Percentiles rank a stretch among this genome's conserved stretches.
Conservation (phyloP, 2,797 vertebrate genomes). For the Mico argentatus region DNA sequence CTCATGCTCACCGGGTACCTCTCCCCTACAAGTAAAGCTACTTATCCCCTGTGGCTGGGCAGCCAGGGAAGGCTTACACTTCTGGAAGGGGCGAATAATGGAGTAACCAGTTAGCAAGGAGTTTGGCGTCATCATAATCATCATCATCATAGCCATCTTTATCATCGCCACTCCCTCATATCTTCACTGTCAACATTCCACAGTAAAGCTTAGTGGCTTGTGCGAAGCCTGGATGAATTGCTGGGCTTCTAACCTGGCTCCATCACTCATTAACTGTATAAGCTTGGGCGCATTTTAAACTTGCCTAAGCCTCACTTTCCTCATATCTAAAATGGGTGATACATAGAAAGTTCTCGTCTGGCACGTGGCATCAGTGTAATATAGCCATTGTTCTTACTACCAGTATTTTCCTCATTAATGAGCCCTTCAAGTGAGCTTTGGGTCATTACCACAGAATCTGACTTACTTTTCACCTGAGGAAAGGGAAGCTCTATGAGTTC, state of each 20-base stretch:
- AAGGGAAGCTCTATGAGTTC: not conserved
- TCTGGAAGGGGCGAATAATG: not conserved
- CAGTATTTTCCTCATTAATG: not conserved
- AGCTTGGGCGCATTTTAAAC: not conserved
- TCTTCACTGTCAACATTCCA: accelerated
- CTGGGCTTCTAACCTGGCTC: not conserved
- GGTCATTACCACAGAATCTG: not conserved
- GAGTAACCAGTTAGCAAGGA: not conserved
- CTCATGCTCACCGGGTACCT: not conserved
- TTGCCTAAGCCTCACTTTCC: not conserved
- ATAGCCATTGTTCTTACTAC: not conserved
- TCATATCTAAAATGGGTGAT: not conserved
- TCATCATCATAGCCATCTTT: not conserved
- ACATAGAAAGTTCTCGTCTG: not conserved
- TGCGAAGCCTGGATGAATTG: not conserved
- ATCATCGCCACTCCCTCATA: accelerated
- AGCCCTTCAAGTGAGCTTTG: not conserved
- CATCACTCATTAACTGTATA: accelerated
- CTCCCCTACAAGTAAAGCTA: not conserved
- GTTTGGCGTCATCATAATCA: not conserved
- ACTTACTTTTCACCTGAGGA: not conserved
- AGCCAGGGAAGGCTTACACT: not conserved
- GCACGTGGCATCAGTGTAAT: accelerated
- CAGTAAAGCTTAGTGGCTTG: not conserved
- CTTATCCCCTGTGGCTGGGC: too few relatives aligned